Percentiles rank a stretch among this genome's conserved stretches.
Evolutionary conservation across 1,140 invertebrate species (phyloP).

Genomic region (Hesperophylax magnus): DNA sequence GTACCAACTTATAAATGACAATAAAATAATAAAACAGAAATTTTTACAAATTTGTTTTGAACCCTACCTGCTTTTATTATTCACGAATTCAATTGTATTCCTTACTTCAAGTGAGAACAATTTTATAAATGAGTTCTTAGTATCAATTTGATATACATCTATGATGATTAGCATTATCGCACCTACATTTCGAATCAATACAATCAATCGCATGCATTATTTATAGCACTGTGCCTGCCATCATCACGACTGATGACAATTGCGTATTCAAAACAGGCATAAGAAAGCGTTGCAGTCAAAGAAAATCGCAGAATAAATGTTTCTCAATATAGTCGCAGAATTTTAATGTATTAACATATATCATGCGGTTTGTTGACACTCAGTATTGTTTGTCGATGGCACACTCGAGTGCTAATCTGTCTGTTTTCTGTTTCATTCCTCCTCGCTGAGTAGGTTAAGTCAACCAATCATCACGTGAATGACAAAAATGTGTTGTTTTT

Average conservation of each 20-base stretch:
- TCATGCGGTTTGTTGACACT: not conserved
- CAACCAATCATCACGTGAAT: conserved; percentile 12
- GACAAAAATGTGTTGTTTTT: not conserved
- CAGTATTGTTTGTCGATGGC: conserved; percentile 5
- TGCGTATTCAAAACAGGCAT: not conserved
- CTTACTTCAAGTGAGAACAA: too few species aligned
- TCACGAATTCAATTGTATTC: too few species aligned
- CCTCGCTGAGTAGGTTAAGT: conserved; percentile 19
- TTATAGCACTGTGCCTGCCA: too few species aligned
- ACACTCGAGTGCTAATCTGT: conserved; percentile 19
- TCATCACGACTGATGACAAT: too few species aligned
- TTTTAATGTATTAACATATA: conserved; percentile 19
- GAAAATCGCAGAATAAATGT: not conserved
- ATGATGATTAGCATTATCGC: too few species aligned
- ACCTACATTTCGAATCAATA: too few species aligned
- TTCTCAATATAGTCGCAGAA: not conserved
- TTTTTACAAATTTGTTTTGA: too few species aligned
- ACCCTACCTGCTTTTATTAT: too few species aligned
- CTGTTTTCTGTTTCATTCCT: not conserved
- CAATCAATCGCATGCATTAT: too few species aligned
- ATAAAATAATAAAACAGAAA: too few species aligned
- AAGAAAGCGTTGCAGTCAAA: not conserved
- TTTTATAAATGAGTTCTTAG: too few species aligned
- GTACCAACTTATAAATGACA: too few species aligned
- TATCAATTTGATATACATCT: not conserved